Evolutionary conservation across 2,888 invertebrate genomes (phyloP), one percentile per base, ranked within the genome.

Genomic region (Cancer borealis): DNA sequence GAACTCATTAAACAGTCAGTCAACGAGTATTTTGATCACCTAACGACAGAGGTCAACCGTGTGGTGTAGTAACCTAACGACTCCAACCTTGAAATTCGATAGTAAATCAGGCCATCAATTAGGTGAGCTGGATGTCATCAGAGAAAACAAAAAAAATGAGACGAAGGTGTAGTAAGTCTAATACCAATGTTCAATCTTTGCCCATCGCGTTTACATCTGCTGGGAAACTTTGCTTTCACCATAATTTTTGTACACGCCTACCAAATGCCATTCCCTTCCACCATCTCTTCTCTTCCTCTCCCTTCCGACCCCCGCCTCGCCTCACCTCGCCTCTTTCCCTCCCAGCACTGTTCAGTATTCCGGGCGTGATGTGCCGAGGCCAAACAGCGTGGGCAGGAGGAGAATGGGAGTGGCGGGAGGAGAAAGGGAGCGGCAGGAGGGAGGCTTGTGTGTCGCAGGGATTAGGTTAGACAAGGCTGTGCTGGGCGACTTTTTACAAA

Each of bases 371-470:
- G 84, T 39, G n/a, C 84, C 84, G 84, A 84, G 84, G 84, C 84
- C 84, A 84, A 84, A 84, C 84, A 84, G 84, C 84, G 39, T 30
- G 39, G 84, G 84, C 84, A 5, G 84, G 17, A 79, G 73, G 73
- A 79, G 73, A 79, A 79, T 79, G 73, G 73, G 26, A 26, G 73
- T 79, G 73, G 73, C 73, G 73, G n/a, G 73, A 79, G 84, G 84
- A 84, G 84, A 84, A 84, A 30, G 84, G 84, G 30, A 14, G 84
- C 84, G 30, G 84, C 84, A n/a, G 84, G 84, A 84, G 84, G 84
- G 84, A 84, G 84, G 39, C 84, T 12, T 30, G 39, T 84, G 84
- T 84, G 84, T 84, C 84, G 39, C 14, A 54, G 84, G 84, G 39
- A 84, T 84, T 84, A 84, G 84, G 84, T 84, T 84, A 84, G 84